These are phyloP conservation scores for Lanius ludovicianus DNA, from an alignment of 2,113 vertebrate species.

Conservation along the genomic window DNA sequence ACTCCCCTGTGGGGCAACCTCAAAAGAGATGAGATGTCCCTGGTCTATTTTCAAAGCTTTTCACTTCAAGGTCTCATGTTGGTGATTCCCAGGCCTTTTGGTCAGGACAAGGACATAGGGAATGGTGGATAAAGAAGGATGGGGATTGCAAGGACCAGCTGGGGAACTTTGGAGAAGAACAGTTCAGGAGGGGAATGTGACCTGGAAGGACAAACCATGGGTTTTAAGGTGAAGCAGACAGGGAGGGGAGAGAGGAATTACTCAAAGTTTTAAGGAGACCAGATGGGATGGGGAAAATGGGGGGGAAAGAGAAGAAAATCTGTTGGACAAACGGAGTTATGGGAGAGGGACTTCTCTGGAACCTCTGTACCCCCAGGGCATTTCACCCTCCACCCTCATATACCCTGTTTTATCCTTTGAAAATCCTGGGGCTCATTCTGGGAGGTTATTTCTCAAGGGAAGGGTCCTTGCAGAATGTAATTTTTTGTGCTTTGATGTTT, in stretches of 20 bases:
- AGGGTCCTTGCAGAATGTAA: not conserved
- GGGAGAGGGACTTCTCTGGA: not conserved
- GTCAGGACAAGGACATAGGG: not conserved
- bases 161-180: not conserved
- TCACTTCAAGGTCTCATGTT: not conserved
- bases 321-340: not conserved
- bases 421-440: not conserved
- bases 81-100: not conserved
- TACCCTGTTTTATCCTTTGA: not conserved
- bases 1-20: not conserved
- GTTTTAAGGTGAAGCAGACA: not conserved
- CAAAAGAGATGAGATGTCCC: not conserved
- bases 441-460: accelerated
- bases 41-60: not conserved
- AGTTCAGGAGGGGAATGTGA: not conserved
- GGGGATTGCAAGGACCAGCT: not conserved
- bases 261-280: not conserved
- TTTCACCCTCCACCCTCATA: not conserved
- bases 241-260: not conserved
- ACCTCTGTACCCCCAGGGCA: accelerated
- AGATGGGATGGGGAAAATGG: not conserved
- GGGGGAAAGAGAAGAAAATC: not conserved
- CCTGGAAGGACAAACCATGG: not conserved
- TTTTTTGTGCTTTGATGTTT: not conserved
- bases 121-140: not conserved